Base-by-base conservation (phyloP, 1,140 invertebrate genomes). In the Nymphalis io region DNA sequence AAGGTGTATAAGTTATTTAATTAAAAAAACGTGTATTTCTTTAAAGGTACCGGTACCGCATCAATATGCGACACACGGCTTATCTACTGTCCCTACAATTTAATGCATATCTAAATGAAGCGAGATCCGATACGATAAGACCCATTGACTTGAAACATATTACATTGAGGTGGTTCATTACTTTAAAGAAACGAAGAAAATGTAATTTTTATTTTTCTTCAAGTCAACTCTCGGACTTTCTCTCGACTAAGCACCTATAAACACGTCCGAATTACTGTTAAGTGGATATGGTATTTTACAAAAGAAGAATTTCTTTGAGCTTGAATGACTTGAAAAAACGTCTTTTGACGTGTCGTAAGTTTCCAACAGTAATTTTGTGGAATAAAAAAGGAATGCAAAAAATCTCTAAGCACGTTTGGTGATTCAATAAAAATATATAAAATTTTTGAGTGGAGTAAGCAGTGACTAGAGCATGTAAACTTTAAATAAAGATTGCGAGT, bases 91-190 rank as follows among this genome's bases (percentile, higher is more conserved):
- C 76, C 73, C 80, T 79, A 84, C 87, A 89, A 87, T 88, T 89
- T 91, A 87, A 91, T 87, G 84, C 80, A 79, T 80, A 78, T 89
- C 87, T 91, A 89, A 91, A 91, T 85, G 83, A 87, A 85, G 69
- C 72, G 79, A 88, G 87, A 89, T 91, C 83, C 81, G 77, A 88
- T 85, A 79, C 80, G 89, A 91, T 89, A 91, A 89, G 80, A 81
- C 76, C 80, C 79, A 82, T 86, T 84, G 82, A 81, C 75, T 84
- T 78, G 73, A 82, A 80, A 84, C 80, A 84, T 78, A 76, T 82
- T 72, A 84, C 79, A 80, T 81, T 70, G 74, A 75, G 72, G 74
- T 76, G 80, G 76, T 82, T 84, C 83, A 84, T 88, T 81, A 79
- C 78, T 82, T 79, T 85, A 68, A 81, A 83, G 76, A 81, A 81